A percentile compares a stretch with the other conserved stretches of the same genome.
phyloP scores from a whole-genome alignment of 2,888 invertebrate genomes.

The Elmis aenea region DNA sequence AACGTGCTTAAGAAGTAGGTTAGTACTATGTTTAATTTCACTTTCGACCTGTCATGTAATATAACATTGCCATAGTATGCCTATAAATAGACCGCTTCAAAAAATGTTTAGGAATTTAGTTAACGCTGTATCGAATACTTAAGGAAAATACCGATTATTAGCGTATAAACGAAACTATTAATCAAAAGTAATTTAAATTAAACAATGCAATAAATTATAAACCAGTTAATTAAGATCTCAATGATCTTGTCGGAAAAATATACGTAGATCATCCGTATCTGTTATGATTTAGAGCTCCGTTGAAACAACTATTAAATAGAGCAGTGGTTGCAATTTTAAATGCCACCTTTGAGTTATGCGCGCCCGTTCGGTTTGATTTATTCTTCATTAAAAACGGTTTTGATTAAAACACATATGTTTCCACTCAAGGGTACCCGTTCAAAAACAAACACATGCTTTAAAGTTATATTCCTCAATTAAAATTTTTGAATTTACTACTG shows the following conservation, averaged over 20 bases:
- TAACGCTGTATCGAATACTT: too few relatives aligned
- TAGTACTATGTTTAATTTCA: too few relatives aligned
- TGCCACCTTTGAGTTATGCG: conserved; percentile 34
- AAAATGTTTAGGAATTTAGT: too few relatives aligned
- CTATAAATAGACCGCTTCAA: too few relatives aligned
- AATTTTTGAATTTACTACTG: too few relatives aligned
- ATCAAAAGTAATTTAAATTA: conserved; percentile 20
- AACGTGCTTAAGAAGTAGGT: too few relatives aligned
- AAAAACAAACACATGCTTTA: too few relatives aligned
- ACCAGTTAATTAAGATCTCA: conserved; percentile 31
- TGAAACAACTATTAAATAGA: conserved; percentile 36
- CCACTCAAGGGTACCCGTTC: too few relatives aligned
- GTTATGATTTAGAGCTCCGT: conserved; percentile 29
- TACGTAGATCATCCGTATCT: conserved; percentile 9
- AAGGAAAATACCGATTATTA: too few relatives aligned
- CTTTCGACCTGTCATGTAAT: too few relatives aligned
- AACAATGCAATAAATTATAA: conserved; percentile 26
- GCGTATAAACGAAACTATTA: not conserved
- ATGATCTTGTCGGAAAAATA: conserved; percentile 24
- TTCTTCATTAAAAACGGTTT: conserved; percentile 33
- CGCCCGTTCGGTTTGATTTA: conserved; percentile 32
- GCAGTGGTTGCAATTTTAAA: conserved; percentile 35
- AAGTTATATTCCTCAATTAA: too few relatives aligned
- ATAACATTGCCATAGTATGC: too few relatives aligned
- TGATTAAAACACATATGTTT: conserved; percentile 26